Percentiles rank a stretch among this genome's conserved stretches.
phyloP scores from a whole-genome alignment of 2,888 invertebrate genomes.

The Nemotelus nigrinus region DNA sequence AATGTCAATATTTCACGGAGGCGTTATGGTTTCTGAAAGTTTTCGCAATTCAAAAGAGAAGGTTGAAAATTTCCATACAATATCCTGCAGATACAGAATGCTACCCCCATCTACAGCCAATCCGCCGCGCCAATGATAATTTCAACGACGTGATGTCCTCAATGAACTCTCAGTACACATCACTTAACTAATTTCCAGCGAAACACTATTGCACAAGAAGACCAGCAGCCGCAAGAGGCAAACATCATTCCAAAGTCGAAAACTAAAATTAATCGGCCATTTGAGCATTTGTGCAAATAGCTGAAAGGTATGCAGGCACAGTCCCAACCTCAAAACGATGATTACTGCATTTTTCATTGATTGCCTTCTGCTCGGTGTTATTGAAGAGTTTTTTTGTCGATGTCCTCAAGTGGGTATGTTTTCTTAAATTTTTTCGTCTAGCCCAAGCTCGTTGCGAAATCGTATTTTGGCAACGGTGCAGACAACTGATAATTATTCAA shows the following conservation, averaged over 20 bases:
- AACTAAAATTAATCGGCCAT: slow-evolving; percentile 31
- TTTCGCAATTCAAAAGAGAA: too few relatives aligned
- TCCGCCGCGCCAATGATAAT: too few relatives aligned
- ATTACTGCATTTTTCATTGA: slow-evolving; percentile 19
- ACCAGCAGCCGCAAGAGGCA: slow-evolving; percentile 6
- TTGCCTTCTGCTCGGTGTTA: neutral
- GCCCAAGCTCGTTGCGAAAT: slow-evolving; percentile 9
- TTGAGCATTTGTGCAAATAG: slow-evolving; percentile 28
- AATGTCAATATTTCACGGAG: too few relatives aligned
- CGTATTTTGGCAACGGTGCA: slow-evolving; percentile 9
- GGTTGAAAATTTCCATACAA: too few relatives aligned
- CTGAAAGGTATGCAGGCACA: slow-evolving; percentile 20
- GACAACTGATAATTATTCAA: slow-evolving; percentile 31
- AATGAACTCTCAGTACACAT: neutral
- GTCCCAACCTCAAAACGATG: slow-evolving; percentile 17
- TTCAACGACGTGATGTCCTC: too few relatives aligned
- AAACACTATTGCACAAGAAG: slow-evolving; percentile 13
- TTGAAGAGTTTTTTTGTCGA: neutral
- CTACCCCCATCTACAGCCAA: too few relatives aligned
- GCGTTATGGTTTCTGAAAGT: too few relatives aligned
- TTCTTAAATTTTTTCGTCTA: slow-evolving; percentile 8
- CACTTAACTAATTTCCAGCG: slow-evolving; percentile 4
- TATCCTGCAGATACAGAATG: too few relatives aligned
- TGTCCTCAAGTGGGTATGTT: too few relatives aligned
- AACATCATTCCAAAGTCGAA: neutral